Conservation (phyloP, 2,888 invertebrate genomes). For the Mimumesa dahlbomi region DNA sequence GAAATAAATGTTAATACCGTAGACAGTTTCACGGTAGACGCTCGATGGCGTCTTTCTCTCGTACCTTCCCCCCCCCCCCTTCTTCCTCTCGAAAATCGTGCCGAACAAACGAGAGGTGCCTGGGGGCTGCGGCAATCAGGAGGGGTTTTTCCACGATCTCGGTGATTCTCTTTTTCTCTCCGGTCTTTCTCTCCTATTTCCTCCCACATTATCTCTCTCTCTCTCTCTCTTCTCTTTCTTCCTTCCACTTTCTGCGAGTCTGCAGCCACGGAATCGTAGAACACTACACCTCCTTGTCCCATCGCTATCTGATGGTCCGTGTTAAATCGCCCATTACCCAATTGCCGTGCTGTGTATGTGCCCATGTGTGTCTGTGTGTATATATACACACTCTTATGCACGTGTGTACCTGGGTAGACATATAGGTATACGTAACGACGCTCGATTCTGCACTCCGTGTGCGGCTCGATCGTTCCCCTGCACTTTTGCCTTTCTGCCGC, state of each 20-base stretch:
- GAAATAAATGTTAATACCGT: constrained; percentile 66
- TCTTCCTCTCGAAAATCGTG: constrained; percentile 46
- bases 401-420: not conserved
- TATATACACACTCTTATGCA: not conserved
- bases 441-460: constrained; percentile 22
- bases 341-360: constrained; percentile 55
- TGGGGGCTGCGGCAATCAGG: constrained; percentile 63
- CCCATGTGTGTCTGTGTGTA: constrained; percentile 5
- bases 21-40: constrained; percentile 29
- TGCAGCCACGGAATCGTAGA: constrained; percentile 46
- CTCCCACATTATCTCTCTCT: constrained; percentile 35
- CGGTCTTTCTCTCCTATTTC: constrained; percentile 27
- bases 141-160: constrained; percentile 62
- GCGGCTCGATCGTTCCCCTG: constrained; percentile 46
- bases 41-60: constrained; percentile 30
- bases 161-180: constrained; percentile 49
- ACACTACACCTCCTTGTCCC: constrained; percentile 55
- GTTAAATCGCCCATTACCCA: constrained; percentile 75
- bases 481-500: constrained; percentile 42
- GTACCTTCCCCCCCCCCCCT: constrained; percentile 1
- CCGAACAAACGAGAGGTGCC: constrained; percentile 57
- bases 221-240: constrained; percentile 44
- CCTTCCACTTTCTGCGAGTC: constrained; percentile 34
- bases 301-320: constrained; percentile 71
- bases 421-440: not conserved